A percentile compares a stretch with the other conserved stretches of the same genome.
Evolutionary conservation across 2,888 invertebrate genomes (phyloP).

Genomic region (Piscicola geometra): DNA sequence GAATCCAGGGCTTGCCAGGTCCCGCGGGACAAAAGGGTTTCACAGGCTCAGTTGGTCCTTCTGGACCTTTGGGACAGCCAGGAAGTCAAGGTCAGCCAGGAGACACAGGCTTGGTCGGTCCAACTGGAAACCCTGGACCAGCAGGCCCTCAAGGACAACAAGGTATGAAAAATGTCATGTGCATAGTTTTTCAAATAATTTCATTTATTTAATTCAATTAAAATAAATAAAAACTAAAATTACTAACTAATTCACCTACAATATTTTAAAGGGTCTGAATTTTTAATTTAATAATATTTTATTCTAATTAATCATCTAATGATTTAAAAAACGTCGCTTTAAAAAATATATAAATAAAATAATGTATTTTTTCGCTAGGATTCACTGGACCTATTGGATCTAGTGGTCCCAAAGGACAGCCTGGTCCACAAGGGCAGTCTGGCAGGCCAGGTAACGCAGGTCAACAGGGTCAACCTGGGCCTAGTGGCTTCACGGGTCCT

Average conservation of each 20-base stretch:
- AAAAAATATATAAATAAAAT: too few relatives aligned
- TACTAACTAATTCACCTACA: too few relatives aligned
- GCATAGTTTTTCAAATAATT: too few relatives aligned
- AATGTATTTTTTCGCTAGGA: conserved; percentile 10
- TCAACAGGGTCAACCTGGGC: conserved; percentile 18
- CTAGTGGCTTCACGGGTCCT: conserved; percentile 13
- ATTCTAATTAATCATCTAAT: too few relatives aligned
- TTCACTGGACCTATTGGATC: conserved; percentile 16
- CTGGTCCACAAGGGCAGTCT: conserved; percentile 25
- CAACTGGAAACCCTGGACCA: conserved; percentile 37
- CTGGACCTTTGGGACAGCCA: conserved; percentile 34
- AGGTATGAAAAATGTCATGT: too few relatives aligned
- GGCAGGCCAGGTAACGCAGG: conserved; percentile 34
- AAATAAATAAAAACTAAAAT: not conserved
- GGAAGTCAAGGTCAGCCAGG: conserved; percentile 53
- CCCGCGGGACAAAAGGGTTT: not conserved
- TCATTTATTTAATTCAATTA: not conserved
- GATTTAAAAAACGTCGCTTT: too few relatives aligned
- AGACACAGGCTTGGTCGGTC: conserved; percentile 31
- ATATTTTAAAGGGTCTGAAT: too few relatives aligned
- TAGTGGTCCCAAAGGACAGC: conserved; percentile 34
- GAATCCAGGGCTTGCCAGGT: conserved; percentile 2
- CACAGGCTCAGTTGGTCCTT: conserved; percentile 28
- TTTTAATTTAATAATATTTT: too few relatives aligned
- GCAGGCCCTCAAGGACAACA: conserved; percentile 35